phyloP scores from a whole-genome alignment of 2,113 vertebrate species.

The Microtus oregoni region DNA sequence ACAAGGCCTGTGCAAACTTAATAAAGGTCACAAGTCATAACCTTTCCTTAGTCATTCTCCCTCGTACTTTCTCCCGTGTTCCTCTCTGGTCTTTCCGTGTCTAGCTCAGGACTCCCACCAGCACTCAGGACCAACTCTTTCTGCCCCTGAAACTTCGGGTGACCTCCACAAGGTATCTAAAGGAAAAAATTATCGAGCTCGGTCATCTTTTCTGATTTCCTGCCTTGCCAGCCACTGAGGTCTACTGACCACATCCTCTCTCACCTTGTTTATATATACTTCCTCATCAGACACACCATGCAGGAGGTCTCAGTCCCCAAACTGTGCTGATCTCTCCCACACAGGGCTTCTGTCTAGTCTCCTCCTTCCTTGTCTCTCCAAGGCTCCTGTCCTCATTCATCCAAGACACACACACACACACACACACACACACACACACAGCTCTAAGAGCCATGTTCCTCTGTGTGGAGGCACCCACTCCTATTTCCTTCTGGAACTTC shows the following conservation, averaged over 20 bases:
- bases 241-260: conserved; percentile 78
- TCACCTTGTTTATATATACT: conserved; percentile 60
- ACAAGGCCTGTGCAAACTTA: conserved; percentile 45
- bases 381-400: not conserved
- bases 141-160: not conserved
- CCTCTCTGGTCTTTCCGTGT: not conserved
- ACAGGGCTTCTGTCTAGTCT: not conserved
- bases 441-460: conserved; percentile 26
- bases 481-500: conserved; percentile 4
- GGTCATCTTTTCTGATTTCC: conserved; percentile 69
- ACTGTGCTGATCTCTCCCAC: not conserved
- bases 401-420: not conserved
- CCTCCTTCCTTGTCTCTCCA: not conserved
- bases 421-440: not conserved
- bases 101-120: not conserved
- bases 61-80: not conserved
- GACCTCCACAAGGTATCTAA: conserved; percentile 13
- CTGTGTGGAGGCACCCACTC: not conserved
- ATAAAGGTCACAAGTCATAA: not conserved
- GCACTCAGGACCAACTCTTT: not conserved
- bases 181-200: conserved; percentile 44
- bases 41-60: not conserved
- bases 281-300: conserved; percentile 65
- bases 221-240: conserved; percentile 33
- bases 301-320: conserved; percentile 49